Evolutionary conservation across 2,113 vertebrate genomes (phyloP).

Genomic region (Choloepus hoffmanni): DNA sequence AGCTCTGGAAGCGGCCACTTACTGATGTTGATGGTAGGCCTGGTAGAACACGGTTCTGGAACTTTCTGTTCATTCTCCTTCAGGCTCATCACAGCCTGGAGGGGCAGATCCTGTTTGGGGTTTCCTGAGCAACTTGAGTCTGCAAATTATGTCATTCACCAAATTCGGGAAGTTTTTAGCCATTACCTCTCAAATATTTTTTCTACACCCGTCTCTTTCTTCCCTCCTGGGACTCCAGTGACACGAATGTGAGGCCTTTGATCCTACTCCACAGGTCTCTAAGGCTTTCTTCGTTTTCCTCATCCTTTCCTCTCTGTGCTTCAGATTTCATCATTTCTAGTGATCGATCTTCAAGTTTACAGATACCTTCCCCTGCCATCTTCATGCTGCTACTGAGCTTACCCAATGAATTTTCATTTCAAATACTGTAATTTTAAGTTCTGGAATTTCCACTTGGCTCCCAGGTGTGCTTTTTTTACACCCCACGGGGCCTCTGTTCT

Average conservation of each 20-base stretch:
- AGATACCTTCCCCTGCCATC: background rate
- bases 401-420: background rate
- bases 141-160: background rate
- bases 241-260: fast-evolving
- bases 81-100: background rate
- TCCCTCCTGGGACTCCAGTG: background rate
- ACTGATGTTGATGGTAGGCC: fast-evolving
- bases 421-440: background rate
- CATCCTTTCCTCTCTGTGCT: background rate
- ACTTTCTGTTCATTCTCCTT: background rate
- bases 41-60: fast-evolving
- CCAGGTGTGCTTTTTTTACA: background rate
- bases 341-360: fast-evolving
- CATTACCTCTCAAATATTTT: background rate
- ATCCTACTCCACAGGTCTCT: fast-evolving
- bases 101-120: background rate
- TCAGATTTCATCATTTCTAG: background rate
- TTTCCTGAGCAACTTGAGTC: background rate
- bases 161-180: background rate
- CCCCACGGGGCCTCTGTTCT: fast-evolving
- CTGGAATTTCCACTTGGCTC: background rate
- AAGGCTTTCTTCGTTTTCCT: too few species aligned
- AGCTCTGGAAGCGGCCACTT: fast-evolving
- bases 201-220: background rate
- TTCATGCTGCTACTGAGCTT: background rate